A percentile compares a stretch with the other conserved stretches of the same genome.
Conservation (phyloP, 2,888 invertebrate genomes). For the Drosophila paranaensis region DNA sequence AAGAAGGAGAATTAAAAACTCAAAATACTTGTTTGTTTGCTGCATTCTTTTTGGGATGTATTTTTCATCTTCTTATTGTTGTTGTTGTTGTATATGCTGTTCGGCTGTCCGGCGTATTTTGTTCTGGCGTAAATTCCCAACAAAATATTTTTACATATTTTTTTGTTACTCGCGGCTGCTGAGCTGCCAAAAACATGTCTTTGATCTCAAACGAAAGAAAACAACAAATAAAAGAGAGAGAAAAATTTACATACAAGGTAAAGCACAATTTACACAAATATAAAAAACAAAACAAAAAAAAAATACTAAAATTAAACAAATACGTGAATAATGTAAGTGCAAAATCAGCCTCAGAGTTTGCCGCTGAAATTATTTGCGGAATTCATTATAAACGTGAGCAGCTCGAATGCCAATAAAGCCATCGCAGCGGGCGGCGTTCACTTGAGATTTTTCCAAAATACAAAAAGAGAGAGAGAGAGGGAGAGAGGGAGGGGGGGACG, state of each 20-base stretch:
- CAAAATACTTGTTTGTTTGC: constrained; percentile 38
- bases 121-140: constrained; percentile 68
- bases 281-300: constrained; percentile 14
- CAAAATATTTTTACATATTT: constrained; percentile 52
- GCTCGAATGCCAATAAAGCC: constrained; percentile 40
- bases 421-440: constrained; percentile 9
- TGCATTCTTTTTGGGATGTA: constrained; percentile 9
- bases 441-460: constrained; percentile 39
- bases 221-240: constrained; percentile 29
- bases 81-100: constrained; percentile 3
- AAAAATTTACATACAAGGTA: constrained; percentile 39
- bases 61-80: constrained; percentile 10
- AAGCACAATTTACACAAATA: constrained; percentile 31
- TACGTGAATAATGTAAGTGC: constrained; percentile 58
- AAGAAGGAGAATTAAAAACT: constrained; percentile 14
- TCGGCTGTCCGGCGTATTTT: constrained; percentile 42
- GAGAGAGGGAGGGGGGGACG: not conserved
- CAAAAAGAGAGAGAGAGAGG: constrained; percentile 18
- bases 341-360: constrained; percentile 47
- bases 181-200: constrained; percentile 70
- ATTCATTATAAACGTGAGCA: constrained; percentile 29
- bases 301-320: constrained; percentile 51
- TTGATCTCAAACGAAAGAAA: constrained; percentile 69
- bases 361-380: constrained; percentile 47
- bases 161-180: constrained; percentile 30